Base-by-base conservation (phyloP, 2,888 invertebrate genomes). In the Buathra laborator region DNA sequence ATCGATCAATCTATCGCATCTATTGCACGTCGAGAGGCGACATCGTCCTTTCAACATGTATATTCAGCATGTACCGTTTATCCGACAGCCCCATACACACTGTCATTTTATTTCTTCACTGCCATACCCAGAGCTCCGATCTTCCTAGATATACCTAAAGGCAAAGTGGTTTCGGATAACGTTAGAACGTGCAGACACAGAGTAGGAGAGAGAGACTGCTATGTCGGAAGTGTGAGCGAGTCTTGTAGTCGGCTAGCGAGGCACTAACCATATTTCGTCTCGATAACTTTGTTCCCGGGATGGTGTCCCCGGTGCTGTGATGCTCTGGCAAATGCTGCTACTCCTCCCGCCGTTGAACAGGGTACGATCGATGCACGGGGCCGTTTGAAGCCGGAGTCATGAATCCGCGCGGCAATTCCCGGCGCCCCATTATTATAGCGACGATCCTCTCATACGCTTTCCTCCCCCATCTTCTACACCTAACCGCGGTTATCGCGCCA, bases 151-250 rank as follows among this genome's bases (percentile, higher is more conserved):
- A 37, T 44, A 76, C 32, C 29, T 19, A 19, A 51, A 64, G 83
- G 86, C 87, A 87, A 88, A 87, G 86, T 86, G 77, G 78, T 87
- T 87, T 75, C 43, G 59, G 89, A 89, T 90, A 87, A 86, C 87
- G 86, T 88, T 87, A 85, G 84, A 82, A 75, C 12, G 56, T 51
- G 72, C 48, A 43, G 59, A 64, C 79, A 19, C 59, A 68, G 68
- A 24, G 48, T 14, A 48, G n/a, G 48, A 48, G 48, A 12, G 48
- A 48, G 48, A 48, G 12, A 48, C 0, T 2, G 59, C 59, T 29
- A n/a, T 62, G 59, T 32, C 59, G 59, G 59, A 62, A 72, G 56
- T 56, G 56, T 44, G 71, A 19, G 29, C 19, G 78, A 81, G 71
- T 53, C 44, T 76, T 53, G 72, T 46, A 68, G 44, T 32, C 44